Percentiles rank a stretch among this genome's conserved stretches.
phyloP scores from a whole-genome alignment of 2,113 vertebrate species.

The Aphyosemion australe region DNA sequence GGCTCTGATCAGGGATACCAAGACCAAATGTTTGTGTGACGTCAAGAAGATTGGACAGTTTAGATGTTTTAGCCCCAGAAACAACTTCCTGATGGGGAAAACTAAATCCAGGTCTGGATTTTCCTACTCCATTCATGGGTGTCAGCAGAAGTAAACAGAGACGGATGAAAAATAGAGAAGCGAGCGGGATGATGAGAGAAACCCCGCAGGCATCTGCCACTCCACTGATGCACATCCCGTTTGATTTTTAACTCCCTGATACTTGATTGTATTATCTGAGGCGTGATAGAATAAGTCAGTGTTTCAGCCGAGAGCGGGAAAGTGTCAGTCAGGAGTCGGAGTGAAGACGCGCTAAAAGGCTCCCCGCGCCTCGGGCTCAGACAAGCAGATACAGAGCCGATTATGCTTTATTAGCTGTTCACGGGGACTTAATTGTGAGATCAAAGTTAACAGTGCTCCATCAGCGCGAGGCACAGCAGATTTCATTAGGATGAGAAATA shows the following conservation, averaged over 20 bases:
- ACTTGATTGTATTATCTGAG: slow-evolving; percentile 67
- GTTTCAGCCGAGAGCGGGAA: slow-evolving; percentile 58
- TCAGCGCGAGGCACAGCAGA: slow-evolving; percentile 54
- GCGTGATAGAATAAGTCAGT: slow-evolving; percentile 64
- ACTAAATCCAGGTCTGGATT: slow-evolving; percentile 9
- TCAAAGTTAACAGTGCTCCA: slow-evolving; percentile 72
- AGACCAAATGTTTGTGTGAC: slow-evolving; percentile 28
- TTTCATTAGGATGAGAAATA: slow-evolving; percentile 69
- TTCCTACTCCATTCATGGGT: slow-evolving; percentile 17
- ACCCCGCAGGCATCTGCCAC: slow-evolving; percentile 60
- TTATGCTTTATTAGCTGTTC: slow-evolving; percentile 76
- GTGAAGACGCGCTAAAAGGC: slow-evolving; percentile 60
- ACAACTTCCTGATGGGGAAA: slow-evolving; percentile 23
- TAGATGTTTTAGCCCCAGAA: slow-evolving; percentile 15
- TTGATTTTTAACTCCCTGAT: slow-evolving; percentile 65
- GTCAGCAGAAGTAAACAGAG: slow-evolving; percentile 49
- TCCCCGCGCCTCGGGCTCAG: slow-evolving; percentile 51
- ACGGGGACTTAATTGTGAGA: slow-evolving; percentile 75
- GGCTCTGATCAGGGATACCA: slow-evolving; percentile 40
- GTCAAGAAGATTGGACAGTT: slow-evolving; percentile 20
- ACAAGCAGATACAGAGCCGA: slow-evolving; percentile 71
- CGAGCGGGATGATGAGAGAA: slow-evolving; percentile 16
- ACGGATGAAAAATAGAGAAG: slow-evolving; percentile 23
- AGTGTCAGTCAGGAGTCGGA: slow-evolving; percentile 60
- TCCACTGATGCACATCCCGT: slow-evolving; percentile 61